phyloP scores from a whole-genome alignment of 2,113 vertebrate species.

The Podarcis muralis region DNA sequence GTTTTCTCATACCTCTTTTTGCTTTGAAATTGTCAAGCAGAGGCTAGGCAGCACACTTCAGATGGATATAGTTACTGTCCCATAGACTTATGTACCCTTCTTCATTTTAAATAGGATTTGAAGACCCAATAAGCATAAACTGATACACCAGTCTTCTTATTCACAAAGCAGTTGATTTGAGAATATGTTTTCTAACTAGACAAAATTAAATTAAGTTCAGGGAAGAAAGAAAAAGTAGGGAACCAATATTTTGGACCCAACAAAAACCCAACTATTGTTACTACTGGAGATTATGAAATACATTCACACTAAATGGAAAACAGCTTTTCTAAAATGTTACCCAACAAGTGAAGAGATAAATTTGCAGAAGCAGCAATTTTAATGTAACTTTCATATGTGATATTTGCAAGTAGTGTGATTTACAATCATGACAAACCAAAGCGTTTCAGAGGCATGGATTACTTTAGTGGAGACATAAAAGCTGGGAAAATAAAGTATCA shows the following conservation, averaged over 20 bases:
- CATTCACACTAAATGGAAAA: background rate
- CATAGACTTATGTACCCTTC: background rate
- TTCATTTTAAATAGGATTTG: background rate
- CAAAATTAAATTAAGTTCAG: background rate
- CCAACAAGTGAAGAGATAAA: too few relatives aligned
- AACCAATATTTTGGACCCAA: background rate
- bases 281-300: background rate
- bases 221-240: background rate
- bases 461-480: background rate
- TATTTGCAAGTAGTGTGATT: background rate
- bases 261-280: background rate
- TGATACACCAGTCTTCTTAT: background rate
- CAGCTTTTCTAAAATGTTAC: background rate
- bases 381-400: background rate
- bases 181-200: background rate
- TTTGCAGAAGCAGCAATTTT: background rate
- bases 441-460: background rate
- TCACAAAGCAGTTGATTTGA: background rate
- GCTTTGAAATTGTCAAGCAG: background rate
- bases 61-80: background rate
- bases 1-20: background rate
- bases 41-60: background rate
- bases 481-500: background rate
- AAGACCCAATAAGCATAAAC: background rate
- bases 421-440: background rate